A percentile compares a stretch with the other conserved stretches of the same genome.
Evolutionary conservation across 92 coral and sea anemone genomes (phyloP).

Genomic region (Virgularia gustaviana): DNA sequence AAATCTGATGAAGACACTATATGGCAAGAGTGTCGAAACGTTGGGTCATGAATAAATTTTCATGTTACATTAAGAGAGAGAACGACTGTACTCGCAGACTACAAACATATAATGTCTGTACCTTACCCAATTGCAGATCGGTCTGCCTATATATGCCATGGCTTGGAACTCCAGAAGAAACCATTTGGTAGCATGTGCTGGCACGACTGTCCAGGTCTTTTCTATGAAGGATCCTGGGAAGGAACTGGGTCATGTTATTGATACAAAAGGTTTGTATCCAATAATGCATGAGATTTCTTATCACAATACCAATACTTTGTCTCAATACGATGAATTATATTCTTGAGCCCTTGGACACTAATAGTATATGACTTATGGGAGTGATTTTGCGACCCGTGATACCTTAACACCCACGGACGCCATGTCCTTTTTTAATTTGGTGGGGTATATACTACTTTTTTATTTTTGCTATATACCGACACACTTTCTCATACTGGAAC

Average conservation of each 20-base stretch:
- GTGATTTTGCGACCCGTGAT: too few species aligned
- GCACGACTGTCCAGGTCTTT: constrained; percentile 80
- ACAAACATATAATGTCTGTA: too few species aligned
- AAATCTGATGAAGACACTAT: too few species aligned
- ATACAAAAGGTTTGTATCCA: constrained; percentile 63
- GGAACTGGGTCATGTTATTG: constrained; percentile 75
- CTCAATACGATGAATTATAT: neutral
- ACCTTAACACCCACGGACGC: too few species aligned
- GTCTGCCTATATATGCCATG: constrained; percentile 87
- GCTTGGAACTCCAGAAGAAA: constrained; percentile 92
- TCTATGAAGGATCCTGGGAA: constrained; percentile 90
- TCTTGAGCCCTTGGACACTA: too few species aligned
- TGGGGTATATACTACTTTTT: too few species aligned
- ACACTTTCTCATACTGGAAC: too few species aligned
- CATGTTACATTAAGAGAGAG: neutral
- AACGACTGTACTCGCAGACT: neutral
- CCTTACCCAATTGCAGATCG: constrained; percentile 59
- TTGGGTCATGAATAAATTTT: too few species aligned
- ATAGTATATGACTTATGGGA: too few species aligned
- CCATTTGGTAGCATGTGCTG: constrained; percentile 84
- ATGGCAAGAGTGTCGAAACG: too few species aligned
- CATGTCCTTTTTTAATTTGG: too few species aligned
- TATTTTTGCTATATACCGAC: too few species aligned
- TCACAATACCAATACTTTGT: neutral
- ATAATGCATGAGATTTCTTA: neutral